These are phyloP conservation scores for Poeciliopsis turneri DNA, from an alignment of 2,797 vertebrate species.

Conservation along the genomic window DNA sequence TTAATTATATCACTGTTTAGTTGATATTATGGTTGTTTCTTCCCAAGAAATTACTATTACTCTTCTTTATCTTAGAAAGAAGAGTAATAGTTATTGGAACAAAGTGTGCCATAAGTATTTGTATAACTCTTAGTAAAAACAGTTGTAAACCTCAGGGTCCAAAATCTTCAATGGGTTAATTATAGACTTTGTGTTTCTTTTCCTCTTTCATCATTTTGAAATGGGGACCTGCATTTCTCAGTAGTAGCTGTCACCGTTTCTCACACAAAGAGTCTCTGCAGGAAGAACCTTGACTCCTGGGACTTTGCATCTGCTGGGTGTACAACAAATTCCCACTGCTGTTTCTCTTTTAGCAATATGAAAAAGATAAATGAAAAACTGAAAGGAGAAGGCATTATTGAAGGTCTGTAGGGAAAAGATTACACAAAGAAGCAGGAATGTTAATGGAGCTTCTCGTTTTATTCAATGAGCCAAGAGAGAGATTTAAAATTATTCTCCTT, in stretches of 20 bases:
- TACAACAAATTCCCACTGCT: constrained; percentile 17
- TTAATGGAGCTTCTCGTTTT: constrained; percentile 58
- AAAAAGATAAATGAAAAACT: constrained; percentile 24
- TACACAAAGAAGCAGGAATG: constrained; percentile 50
- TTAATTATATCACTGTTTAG: not conserved
- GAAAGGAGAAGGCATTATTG: constrained; percentile 23
- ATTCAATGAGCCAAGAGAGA: constrained; percentile 30
- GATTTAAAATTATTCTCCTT: constrained; percentile 9
- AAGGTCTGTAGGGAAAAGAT: constrained; percentile 35
- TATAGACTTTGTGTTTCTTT: constrained; percentile 19
- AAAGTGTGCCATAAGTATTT: not conserved
- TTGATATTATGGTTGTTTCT: no score
- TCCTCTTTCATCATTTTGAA: constrained; percentile 28
- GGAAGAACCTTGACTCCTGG: constrained; percentile 54
- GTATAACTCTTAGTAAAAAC: constrained; percentile 13
- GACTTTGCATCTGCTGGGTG: constrained; percentile 32
- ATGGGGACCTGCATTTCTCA: constrained; percentile 29
- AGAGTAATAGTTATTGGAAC: not conserved
- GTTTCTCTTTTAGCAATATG: constrained; percentile 28
- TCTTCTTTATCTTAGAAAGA: not conserved
- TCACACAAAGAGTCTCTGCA: constrained; percentile 43
- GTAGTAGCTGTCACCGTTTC: constrained; percentile 47
- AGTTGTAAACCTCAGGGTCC: constrained; percentile 1
- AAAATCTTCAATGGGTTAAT: constrained; percentile 37
- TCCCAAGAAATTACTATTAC: not conserved